Evolutionary conservation across 1,140 invertebrate species (phyloP).

Genomic region (Patella vulgata): DNA sequence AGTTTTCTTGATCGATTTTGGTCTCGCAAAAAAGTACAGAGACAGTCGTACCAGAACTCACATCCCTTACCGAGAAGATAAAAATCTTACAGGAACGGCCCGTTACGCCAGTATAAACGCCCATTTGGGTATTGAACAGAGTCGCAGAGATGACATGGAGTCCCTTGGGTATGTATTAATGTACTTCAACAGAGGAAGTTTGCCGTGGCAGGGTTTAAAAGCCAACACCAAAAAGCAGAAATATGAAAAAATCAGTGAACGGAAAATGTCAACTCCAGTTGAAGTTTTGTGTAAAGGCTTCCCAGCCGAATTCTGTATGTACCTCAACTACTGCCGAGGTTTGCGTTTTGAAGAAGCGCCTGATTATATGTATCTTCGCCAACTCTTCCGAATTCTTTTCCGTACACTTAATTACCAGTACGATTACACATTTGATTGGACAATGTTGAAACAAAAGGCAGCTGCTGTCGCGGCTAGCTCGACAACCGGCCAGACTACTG

Average conservation of each 20-base stretch:
- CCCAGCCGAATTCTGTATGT: conserved; percentile 98
- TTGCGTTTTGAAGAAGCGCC: conserved; percentile 95
- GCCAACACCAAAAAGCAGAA: conserved; percentile 90
- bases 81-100: conserved; percentile 96
- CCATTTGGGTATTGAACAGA: conserved; percentile 81
- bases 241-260: conserved; percentile 97
- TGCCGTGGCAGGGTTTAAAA: conserved; percentile 91
- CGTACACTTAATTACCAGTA: conserved; percentile 99
- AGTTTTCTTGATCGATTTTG: conserved; percentile 96
- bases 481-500: conserved; percentile 42
- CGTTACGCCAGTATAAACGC: conserved; percentile 93
- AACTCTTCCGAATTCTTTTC: conserved; percentile 98
- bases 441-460: conserved; percentile 94
- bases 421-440: conserved; percentile 99
- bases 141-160: conserved; percentile 95
- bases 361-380: conserved; percentile 98
- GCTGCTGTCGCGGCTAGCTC: conserved; percentile 53
- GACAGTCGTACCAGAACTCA: conserved; percentile 87
- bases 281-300: conserved; percentile 95
- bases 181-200: conserved; percentile 91
- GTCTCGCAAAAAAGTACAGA: conserved; percentile 94
- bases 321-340: conserved; percentile 95
- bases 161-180: conserved; percentile 95
- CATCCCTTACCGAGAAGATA: conserved; percentile 94
- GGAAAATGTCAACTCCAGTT: conserved; percentile 96